These are phyloP conservation scores for Dusona sp. DNA, from an alignment of 2,888 invertebrate genomes.

Conservation along the genomic window DNA sequence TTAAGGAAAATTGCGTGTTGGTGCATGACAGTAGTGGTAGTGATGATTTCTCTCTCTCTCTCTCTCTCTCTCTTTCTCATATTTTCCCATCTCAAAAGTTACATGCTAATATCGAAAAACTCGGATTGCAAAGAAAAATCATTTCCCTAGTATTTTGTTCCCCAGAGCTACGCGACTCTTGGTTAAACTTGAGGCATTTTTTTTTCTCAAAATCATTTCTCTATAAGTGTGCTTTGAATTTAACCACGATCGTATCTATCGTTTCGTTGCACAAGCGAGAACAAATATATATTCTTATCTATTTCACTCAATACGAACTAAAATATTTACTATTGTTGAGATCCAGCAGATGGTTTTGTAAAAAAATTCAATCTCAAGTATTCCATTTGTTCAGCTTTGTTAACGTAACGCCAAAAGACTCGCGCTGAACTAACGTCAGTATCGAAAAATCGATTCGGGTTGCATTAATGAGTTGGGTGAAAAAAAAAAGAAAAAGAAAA, in stretches of 20 bases:
- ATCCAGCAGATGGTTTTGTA: neutral
- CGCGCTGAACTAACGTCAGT: no score
- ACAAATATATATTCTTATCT: neutral
- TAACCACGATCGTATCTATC: constrained; percentile 7
- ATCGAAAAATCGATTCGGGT: neutral
- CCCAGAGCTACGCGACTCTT: constrained; percentile 22
- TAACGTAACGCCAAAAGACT: neutral
- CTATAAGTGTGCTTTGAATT: constrained; percentile 5
- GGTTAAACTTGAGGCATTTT: neutral
- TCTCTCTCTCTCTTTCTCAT: constrained; percentile 23
- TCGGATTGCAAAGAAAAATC: neutral
- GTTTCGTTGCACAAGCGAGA: constrained; percentile 57
- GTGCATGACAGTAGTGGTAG: constrained; percentile 40
- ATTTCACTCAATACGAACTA: neutral
- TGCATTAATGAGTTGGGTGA: constrained; percentile 1
- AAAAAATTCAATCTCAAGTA: neutral
- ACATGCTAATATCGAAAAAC: neutral
- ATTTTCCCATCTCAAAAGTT: neutral
- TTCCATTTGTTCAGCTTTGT: neutral
- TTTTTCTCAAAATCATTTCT: constrained; percentile 3
- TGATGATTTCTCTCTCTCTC: constrained; percentile 29
- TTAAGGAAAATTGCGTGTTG: constrained; percentile 55
- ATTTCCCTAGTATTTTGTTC: neutral
- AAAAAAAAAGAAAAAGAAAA: constrained; percentile 40
- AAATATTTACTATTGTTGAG: neutral